These are phyloP conservation scores for Apoda limacodes DNA, from an alignment of 2,888 invertebrate genomes.

Conservation along the genomic window DNA sequence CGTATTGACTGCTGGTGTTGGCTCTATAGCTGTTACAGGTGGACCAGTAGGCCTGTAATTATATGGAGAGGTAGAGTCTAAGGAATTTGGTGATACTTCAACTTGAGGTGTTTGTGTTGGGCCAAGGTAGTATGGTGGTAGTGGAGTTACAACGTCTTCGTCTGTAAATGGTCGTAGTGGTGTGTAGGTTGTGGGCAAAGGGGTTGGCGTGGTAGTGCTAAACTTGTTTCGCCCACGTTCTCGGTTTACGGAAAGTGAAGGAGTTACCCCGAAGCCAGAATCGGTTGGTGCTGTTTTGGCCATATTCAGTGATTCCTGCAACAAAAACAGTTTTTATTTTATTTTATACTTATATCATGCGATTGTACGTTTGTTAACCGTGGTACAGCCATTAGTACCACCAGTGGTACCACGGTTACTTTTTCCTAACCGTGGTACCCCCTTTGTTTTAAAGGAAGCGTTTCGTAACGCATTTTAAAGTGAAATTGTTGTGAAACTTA, in stretches of 20 bases:
- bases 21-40: slow-evolving; percentile 50
- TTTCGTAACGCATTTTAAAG: too few species aligned
- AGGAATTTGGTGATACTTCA: slow-evolving; percentile 57
- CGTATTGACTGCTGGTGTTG: slow-evolving; percentile 41
- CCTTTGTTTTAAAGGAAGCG: too few species aligned
- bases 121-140: slow-evolving; percentile 33
- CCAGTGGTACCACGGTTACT: too few species aligned
- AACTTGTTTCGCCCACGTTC: slow-evolving; percentile 39
- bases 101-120: slow-evolving; percentile 50
- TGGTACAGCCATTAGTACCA: too few species aligned
- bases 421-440: too few species aligned
- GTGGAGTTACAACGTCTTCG: slow-evolving; percentile 42
- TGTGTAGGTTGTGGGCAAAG: slow-evolving; percentile 30
- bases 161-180: slow-evolving; percentile 36
- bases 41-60: slow-evolving; percentile 54
- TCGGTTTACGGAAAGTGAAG: slow-evolving; percentile 44
- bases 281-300: slow-evolving; percentile 79
- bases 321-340: too few species aligned
- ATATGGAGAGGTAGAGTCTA: slow-evolving; percentile 48
- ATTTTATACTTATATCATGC: too few species aligned
- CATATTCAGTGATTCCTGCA: slow-evolving; percentile 77
- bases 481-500: too few species aligned
- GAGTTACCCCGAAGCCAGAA: slow-evolving; percentile 72
- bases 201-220: slow-evolving; percentile 38
- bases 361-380: too few species aligned